Base-by-base conservation (phyloP, 2,113 vertebrate species). In the Melanotaenia duboulayi region DNA sequence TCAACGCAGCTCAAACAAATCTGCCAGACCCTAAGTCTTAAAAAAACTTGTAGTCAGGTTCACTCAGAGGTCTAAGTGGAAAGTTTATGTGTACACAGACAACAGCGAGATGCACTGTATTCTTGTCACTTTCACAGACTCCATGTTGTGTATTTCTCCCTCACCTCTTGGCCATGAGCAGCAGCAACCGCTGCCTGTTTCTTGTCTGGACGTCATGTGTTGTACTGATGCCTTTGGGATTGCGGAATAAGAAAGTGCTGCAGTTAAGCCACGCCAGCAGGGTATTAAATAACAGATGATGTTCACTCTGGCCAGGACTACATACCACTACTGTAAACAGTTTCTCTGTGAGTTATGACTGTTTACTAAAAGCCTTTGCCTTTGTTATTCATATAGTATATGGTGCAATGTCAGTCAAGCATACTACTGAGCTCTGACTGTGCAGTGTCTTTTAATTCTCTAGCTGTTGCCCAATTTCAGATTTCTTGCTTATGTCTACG, bases 321-420 rank as follows among this genome's bases (percentile, higher is more conserved):
- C 90, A 92, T 90, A 86, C 85, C 88, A 71, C 78, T 2, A 62
- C 84, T 90, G 85, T 87, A 92, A 92, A 92, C 91, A 92, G 57
- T 80, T 85, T 82, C 66, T 32, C 72, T 35, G 37, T 90, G 90
- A 92, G 87, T 92, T 88, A 91, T 86, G 28, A 82, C 80, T 69
- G 83, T 92, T 92, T 92, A 90, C 90, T 92, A 88, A 87, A 91
- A 91, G 89, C 82, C 78, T 78, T 80, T 76, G 83, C 64, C 87
- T 85, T 87, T 90, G 81, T 88, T 89, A 84, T 89, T 80, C 76
- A 77, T 81, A 76, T 80, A 77, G 76, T 77, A 71, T 67, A 74
- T 54, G 71, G 74, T 8, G 25, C 77, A 70, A 74, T 81, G 85
- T 86, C 86, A 60, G 75, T 86, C 77, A 85, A 83, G 80, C 69